Percentiles rank a stretch among this genome's conserved stretches.
Evolutionary conservation across 2,888 invertebrate species (phyloP).

Genomic region (Hecatera dysodea): DNA sequence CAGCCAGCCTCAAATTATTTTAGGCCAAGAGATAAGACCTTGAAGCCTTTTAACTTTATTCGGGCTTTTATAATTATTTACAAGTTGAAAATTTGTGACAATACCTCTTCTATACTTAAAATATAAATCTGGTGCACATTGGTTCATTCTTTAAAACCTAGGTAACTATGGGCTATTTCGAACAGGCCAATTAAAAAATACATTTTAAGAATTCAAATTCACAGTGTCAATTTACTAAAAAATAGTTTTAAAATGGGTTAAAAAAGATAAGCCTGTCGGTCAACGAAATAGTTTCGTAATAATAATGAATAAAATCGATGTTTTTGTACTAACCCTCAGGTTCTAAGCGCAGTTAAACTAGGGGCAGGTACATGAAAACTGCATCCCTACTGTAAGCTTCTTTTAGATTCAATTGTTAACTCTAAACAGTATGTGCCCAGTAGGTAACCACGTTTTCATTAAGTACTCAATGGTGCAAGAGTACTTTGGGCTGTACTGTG

Average conservation of each 20-base stretch:
- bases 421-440: too few relatives aligned
- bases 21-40: too few relatives aligned
- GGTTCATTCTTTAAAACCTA: neutral
- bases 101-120: conserved; percentile 7
- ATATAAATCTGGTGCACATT: neutral
- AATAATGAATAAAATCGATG: neutral
- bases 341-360: conserved; percentile 5
- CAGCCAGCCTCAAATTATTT: neutral
- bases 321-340: neutral
- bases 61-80: neutral
- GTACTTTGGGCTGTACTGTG: too few relatives aligned
- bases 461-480: too few relatives aligned
- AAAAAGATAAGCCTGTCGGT: neutral
- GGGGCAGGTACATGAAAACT: neutral
- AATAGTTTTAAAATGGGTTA: neutral
- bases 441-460: too few relatives aligned
- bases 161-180: neutral
- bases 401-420: too few relatives aligned
- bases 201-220: neutral
- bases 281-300: neutral
- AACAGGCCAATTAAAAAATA: neutral
- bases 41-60: too few relatives aligned
- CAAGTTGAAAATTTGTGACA: conserved; percentile 1
- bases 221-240: conserved; percentile 21
- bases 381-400: neutral